Percentiles rank a stretch among this genome's conserved stretches.
Conservation (phyloP, 2,797 vertebrate genomes). For the Borostomias antarcticus region DNA sequence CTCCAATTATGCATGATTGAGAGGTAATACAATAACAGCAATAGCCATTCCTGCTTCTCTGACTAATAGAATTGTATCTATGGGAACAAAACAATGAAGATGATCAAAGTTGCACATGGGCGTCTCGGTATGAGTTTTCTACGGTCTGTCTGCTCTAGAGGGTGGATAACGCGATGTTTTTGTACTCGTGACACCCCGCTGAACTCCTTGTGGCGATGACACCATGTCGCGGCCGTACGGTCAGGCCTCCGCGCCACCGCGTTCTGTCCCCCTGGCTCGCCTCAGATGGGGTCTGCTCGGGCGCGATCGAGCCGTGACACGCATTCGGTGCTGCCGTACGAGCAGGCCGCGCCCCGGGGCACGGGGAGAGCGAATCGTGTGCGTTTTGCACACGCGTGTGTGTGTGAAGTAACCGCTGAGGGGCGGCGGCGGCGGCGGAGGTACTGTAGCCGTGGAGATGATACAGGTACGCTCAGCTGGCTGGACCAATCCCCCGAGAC, state of each 20-base stretch:
- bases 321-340: conserved; percentile 1
- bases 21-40: conserved; percentile 23
- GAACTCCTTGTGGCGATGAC: conserved; percentile 17
- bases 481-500: no score
- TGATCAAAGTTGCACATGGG: background rate
- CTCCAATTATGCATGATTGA: conserved; percentile 52
- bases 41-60: conserved; percentile 16
- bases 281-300: conserved; percentile 19
- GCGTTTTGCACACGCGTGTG: conserved; percentile 31
- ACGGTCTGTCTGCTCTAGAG: background rate
- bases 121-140: background rate
- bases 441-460: no score
- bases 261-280: conserved; percentile 25
- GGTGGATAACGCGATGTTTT: no score
- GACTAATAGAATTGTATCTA: conserved; percentile 28
- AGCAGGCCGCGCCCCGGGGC: background rate
- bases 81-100: conserved; percentile 32
- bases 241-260: no score
- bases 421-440: no score
- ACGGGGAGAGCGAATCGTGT: conserved; percentile 34
- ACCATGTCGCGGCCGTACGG: conserved; percentile 12
- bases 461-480: no score
- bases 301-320: conserved; percentile 28
- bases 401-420: conserved; percentile 41
- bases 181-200: conserved; percentile 22